These are phyloP conservation scores for Chionis minor DNA, from an alignment of 2,113 vertebrate genomes.

Conservation along the genomic window DNA sequence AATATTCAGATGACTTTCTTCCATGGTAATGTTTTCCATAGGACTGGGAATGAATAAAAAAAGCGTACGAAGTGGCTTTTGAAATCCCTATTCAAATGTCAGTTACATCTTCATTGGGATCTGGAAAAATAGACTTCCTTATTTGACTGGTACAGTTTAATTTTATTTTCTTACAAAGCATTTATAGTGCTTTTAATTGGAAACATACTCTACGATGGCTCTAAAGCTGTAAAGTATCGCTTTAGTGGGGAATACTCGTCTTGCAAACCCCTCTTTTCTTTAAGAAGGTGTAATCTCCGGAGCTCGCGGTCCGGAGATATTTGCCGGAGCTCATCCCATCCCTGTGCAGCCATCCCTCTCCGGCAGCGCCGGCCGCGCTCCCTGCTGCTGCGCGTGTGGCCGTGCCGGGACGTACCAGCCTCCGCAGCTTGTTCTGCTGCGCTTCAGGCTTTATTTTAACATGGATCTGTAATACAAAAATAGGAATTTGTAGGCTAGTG, in stretches of 20 bases:
- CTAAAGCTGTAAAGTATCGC: background rate
- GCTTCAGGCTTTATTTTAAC: background rate
- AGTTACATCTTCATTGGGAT: slow-evolving; percentile 46
- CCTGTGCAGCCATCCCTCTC: background rate
- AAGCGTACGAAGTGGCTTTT: background rate
- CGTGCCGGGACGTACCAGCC: background rate
- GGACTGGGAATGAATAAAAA: slow-evolving; percentile 10
- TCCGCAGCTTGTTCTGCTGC: background rate
- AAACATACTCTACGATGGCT: background rate
- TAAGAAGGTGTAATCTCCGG: background rate
- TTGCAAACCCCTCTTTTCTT: background rate
- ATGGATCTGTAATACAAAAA: background rate
- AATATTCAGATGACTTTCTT: slow-evolving; percentile 17
- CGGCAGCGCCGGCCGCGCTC: background rate
- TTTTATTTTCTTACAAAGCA: background rate
- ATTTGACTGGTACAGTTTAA: background rate
- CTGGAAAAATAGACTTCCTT: slow-evolving; percentile 50
- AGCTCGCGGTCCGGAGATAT: background rate
- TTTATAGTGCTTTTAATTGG: background rate
- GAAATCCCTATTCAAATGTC: slow-evolving; percentile 19
- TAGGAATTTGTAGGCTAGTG: background rate
- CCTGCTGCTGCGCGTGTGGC: too few relatives aligned
- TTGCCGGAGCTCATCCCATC: background rate
- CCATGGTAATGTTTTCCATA: slow-evolving; percentile 4
- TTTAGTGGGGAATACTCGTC: background rate